Conservation (phyloP, 2,888 invertebrate species). For the Nymphalis polychloros region DNA sequence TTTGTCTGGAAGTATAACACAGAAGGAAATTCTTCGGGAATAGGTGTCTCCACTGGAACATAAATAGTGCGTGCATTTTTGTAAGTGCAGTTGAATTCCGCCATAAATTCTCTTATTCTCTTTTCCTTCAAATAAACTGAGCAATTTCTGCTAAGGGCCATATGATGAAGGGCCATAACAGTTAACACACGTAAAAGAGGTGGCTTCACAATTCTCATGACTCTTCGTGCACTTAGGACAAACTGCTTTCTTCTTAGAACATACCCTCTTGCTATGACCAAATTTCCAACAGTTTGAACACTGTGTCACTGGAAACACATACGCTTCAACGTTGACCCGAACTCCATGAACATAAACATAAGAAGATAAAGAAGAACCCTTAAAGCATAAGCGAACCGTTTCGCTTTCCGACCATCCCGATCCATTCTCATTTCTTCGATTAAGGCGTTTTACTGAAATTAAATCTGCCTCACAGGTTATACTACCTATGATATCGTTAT, state of each 20-base stretch:
- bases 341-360: constrained; percentile 29
- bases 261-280: constrained; percentile 32
- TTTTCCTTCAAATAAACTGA: too few relatives aligned
- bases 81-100: too few relatives aligned
- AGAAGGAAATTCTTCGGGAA: too few relatives aligned
- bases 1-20: too few relatives aligned
- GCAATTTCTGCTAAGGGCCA: too few relatives aligned
- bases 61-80: too few relatives aligned
- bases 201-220: constrained; percentile 38
- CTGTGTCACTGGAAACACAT: constrained; percentile 39
- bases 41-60: too few relatives aligned
- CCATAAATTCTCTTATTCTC: too few relatives aligned
- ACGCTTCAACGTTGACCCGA: constrained; percentile 30
- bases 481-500: too few relatives aligned
- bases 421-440: too few relatives aligned
- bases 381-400: constrained; percentile 33
- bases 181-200: too few relatives aligned
- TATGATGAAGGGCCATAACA: too few relatives aligned
- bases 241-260: constrained; percentile 33
- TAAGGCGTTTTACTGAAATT: neutral
- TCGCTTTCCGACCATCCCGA: constrained; percentile 34
- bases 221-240: constrained; percentile 37
- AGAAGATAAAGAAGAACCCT: constrained; percentile 26
- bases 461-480: neutral
- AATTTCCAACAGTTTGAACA: constrained; percentile 40